These are phyloP conservation scores for Heteromurus nitidus DNA, from an alignment of 2,888 invertebrate genomes.

Conservation along the genomic window DNA sequence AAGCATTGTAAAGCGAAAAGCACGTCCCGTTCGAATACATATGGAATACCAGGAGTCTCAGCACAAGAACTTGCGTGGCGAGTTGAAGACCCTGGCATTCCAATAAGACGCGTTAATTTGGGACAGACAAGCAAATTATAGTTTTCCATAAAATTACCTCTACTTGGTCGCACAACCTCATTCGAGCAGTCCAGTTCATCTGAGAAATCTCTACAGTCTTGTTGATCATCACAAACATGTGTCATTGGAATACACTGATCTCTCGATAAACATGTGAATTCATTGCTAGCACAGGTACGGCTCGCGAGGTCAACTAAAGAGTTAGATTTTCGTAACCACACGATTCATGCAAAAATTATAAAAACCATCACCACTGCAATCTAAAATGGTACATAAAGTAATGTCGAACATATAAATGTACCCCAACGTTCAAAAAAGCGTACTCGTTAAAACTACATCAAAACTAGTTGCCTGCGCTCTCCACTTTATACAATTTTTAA, in stretches of 20 bases:
- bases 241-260: slow-evolving; percentile 79
- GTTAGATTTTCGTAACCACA: slow-evolving; percentile 41
- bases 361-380: slow-evolving; percentile 30
- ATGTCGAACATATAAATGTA: too few relatives aligned
- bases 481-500: too few relatives aligned
- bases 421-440: background rate
- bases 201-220: slow-evolving; percentile 81
- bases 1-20: slow-evolving; percentile 10
- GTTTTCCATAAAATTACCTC: slow-evolving; percentile 53
- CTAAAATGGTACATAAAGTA: too few relatives aligned
- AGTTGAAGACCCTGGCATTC: too few relatives aligned
- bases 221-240: slow-evolving; percentile 80
- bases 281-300: slow-evolving; percentile 62
- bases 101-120: too few relatives aligned
- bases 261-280: slow-evolving; percentile 79
- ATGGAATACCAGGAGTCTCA: too few relatives aligned
- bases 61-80: too few relatives aligned
- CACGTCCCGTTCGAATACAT: too few relatives aligned
- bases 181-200: slow-evolving; percentile 80
- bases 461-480: too few relatives aligned
- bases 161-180: slow-evolving; percentile 53
- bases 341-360: slow-evolving; percentile 43
- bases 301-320: slow-evolving; percentile 52
- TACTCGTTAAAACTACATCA: background rate
- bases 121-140: slow-evolving; percentile 8